Base-by-base conservation (phyloP, 2,888 invertebrate genomes). In the Anagyrus pseudococci region DNA sequence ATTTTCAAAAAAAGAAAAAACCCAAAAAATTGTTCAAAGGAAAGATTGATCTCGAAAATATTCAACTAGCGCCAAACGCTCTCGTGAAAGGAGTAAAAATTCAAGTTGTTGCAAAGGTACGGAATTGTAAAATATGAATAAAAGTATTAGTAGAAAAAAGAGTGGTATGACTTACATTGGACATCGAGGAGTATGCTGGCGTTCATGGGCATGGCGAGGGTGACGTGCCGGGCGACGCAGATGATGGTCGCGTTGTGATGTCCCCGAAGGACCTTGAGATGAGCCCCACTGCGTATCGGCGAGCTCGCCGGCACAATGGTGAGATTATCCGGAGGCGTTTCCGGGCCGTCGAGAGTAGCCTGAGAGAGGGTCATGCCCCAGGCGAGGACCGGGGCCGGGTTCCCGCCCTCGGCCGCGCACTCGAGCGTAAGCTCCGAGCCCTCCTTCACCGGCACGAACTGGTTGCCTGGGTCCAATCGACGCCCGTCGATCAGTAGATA, bases 401-500 rank as follows among this genome's bases (percentile, higher is more conserved):
- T 87, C 47, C 88, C 88, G 80, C 93, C 93, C 81, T 94, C 93
- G 66, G 92, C 92, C n/a, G 93, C 89, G 76, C 94, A 94, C 68
- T 91, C 88, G 68, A 94, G 87, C 64, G 89, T 89, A 37, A 94
- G 84, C 75, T 92, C 90, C 29, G 91, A 89, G 78, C 92, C 92
- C 80, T 94, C 94, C 72, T 92, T 86, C 20, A 94, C 93, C 0
- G 94, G 94, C 71, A 93, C 90, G 85, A 93, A 93, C 67, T 91
- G 89, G 83, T 93, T 93, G 68, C 93, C 92, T 0, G 93, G 90
- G 82, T 93, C 93, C 74, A 93, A 84, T 23, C 93, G 88, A 48
- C 92, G 85, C 41, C 93, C 92, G 81, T 94, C 94, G 80, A 94
- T 92, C 76, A 93, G 87, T 73, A 94, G 84, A 82, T 93, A 94